Evolutionary conservation across 2,113 vertebrate species (phyloP).

Genomic region (Xiphorhynchus elegans): DNA sequence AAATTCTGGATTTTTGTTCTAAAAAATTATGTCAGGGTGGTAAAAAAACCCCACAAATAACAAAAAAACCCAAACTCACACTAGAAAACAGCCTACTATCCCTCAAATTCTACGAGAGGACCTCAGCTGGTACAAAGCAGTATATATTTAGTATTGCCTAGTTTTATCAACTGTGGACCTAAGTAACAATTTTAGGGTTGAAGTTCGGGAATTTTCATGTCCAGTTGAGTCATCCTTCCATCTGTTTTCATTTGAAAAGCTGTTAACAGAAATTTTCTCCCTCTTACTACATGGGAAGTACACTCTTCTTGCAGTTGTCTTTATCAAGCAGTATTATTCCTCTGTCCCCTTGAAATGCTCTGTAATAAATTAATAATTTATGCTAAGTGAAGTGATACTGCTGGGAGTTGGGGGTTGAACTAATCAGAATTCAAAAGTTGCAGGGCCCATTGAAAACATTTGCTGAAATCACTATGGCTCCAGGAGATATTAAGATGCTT

Average conservation of each 20-base stretch:
- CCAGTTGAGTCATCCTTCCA: not conserved
- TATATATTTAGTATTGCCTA: not conserved
- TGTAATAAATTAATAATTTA: conserved; percentile 76
- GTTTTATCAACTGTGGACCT: not conserved
- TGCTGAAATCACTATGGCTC: not conserved
- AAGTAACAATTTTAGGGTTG: not conserved
- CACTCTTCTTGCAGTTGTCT: conserved; percentile 20
- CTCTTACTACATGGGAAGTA: not conserved
- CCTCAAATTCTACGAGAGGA: not conserved
- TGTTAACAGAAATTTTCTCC: not conserved
- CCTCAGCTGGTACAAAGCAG: not conserved
- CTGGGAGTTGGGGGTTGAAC: not conserved
- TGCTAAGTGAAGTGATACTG: conserved; percentile 49
- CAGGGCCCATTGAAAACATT: conserved; percentile 5
- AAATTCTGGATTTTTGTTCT: not conserved
- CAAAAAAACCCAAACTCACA: not conserved
- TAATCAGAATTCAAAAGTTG: conserved; percentile 43
- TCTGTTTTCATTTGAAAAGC: conserved; percentile 48
- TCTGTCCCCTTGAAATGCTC: conserved; percentile 54
- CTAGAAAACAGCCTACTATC: not conserved
- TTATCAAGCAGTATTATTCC: conserved; percentile 56
- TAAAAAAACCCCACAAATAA: not conserved
- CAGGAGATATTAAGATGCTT: not conserved
- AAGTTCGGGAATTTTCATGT: not conserved
- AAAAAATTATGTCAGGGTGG: not conserved